These are phyloP conservation scores for Siderastrea radians DNA, from an alignment of 92 coral and sea anemone genomes.

Conservation along the genomic window DNA sequence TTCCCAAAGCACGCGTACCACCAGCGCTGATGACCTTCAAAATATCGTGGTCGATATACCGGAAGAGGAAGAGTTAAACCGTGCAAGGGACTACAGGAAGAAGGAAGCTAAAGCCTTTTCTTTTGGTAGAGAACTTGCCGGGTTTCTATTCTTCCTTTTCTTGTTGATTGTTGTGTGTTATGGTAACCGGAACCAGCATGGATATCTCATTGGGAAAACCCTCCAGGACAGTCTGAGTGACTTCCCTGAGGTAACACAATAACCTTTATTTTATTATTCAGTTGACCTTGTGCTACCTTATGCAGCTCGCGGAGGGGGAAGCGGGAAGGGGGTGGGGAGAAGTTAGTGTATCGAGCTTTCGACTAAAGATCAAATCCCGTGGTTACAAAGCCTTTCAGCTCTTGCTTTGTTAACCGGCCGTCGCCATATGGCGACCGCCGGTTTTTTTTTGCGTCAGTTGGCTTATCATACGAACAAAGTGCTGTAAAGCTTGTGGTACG, in stretches of 20 bases:
- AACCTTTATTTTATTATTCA: no score
- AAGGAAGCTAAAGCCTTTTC: conserved; percentile 77
- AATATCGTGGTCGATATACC: conserved; percentile 14
- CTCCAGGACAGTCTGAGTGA: conserved; percentile 58
- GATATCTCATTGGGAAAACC: conserved; percentile 64
- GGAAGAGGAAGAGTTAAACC: conserved; percentile 34
- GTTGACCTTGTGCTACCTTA: no score
- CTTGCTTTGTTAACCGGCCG: no score
- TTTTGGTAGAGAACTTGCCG: conserved; percentile 46
- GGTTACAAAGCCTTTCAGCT: no score
- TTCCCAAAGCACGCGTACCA: not conserved
- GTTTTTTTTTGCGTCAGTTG: no score
- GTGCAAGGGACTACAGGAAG: conserved; percentile 59
- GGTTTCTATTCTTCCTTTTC: conserved; percentile 54
- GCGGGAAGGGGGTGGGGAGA: no score
- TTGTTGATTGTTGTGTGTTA: conserved; percentile 75
- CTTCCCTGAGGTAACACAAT: conserved; percentile 62
- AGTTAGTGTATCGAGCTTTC: no score
- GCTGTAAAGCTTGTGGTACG: no score
- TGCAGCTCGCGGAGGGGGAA: no score
- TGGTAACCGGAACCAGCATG: conserved; percentile 72
- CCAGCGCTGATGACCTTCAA: not conserved
- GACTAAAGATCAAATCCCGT: no score
- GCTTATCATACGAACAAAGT: no score
- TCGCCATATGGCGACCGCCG: no score